Evolutionary conservation across 35 echinoderm and acorn worm species (phyloP).

Genomic region (Amphiura filiformis): DNA sequence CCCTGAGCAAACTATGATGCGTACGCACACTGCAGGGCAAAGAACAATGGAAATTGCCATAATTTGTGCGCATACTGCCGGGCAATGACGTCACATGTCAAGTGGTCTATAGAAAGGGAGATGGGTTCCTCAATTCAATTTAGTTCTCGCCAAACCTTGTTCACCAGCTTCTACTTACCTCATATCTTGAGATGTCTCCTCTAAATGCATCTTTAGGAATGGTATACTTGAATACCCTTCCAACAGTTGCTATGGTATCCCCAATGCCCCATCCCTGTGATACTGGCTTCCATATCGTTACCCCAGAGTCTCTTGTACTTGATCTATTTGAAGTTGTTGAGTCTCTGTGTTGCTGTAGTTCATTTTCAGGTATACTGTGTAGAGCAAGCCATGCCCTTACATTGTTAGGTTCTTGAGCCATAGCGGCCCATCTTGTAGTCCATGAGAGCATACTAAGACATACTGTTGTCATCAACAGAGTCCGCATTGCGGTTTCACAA

Average conservation of each 20-base stretch:
- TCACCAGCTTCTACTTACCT: conserved; percentile 74
- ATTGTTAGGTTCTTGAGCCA: background rate
- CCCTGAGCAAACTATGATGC: too few relatives aligned
- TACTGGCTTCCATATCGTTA: conserved; percentile 68
- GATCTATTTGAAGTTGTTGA: background rate
- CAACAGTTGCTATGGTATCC: conserved; percentile 79
- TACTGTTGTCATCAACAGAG: background rate
- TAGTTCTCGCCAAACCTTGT: background rate
- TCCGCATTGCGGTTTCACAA: background rate
- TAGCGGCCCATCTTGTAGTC: background rate
- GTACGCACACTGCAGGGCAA: too few relatives aligned
- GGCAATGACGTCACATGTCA: too few relatives aligned
- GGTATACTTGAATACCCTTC: conserved; percentile 75
- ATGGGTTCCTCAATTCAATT: too few relatives aligned
- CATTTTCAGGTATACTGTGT: background rate
- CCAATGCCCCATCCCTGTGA: conserved; percentile 73
- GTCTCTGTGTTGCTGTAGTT: background rate
- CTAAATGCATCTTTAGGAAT: conserved; percentile 89
- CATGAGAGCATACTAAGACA: background rate
- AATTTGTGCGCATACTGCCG: too few relatives aligned
- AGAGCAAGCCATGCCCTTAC: background rate
- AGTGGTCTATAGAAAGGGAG: too few relatives aligned
- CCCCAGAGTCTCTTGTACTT: background rate
- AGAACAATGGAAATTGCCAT: too few relatives aligned
- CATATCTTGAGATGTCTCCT: conserved; percentile 79